These are phyloP conservation scores for Rhopalosiphum nymphaeae DNA, from an alignment of 2,888 invertebrate species.

Conservation along the genomic window DNA sequence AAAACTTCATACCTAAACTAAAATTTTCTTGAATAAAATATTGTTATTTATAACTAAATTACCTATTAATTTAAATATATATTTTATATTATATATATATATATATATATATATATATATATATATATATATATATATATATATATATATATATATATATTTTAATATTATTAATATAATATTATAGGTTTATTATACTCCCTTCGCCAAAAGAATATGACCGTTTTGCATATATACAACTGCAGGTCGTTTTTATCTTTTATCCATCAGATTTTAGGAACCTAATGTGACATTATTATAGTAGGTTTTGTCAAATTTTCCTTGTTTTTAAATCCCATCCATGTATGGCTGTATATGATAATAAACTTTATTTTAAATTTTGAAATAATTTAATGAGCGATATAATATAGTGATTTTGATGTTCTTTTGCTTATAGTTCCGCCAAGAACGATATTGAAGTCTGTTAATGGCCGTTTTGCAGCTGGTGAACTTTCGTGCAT, in stretches of 20 bases:
- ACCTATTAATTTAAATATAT: background rate
- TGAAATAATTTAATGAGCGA: background rate
- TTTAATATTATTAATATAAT: background rate
- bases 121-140: too few relatives aligned
- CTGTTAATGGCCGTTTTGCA: conserved; percentile 76
- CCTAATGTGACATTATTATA: background rate
- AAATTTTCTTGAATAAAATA: background rate
- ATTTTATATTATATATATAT: too few relatives aligned
- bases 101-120: too few relatives aligned
- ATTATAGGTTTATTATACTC: too few relatives aligned
- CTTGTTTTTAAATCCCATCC: background rate
- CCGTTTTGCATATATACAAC: too few relatives aligned
- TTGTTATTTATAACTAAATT: background rate
- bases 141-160: background rate
- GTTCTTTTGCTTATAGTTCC: conserved; percentile 51
- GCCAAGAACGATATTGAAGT: conserved; percentile 73
- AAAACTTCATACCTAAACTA: background rate
- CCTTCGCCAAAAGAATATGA: too few relatives aligned
- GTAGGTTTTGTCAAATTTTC: background rate
- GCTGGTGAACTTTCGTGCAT: conserved; percentile 78
- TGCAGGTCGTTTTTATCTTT: too few relatives aligned
- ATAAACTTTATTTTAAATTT: background rate
- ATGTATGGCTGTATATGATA: background rate
- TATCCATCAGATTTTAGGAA: background rate
- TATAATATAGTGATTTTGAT: background rate